Base-by-base conservation (phyloP, 2,888 invertebrate species). In the Elaeidobius kamerunicus region DNA sequence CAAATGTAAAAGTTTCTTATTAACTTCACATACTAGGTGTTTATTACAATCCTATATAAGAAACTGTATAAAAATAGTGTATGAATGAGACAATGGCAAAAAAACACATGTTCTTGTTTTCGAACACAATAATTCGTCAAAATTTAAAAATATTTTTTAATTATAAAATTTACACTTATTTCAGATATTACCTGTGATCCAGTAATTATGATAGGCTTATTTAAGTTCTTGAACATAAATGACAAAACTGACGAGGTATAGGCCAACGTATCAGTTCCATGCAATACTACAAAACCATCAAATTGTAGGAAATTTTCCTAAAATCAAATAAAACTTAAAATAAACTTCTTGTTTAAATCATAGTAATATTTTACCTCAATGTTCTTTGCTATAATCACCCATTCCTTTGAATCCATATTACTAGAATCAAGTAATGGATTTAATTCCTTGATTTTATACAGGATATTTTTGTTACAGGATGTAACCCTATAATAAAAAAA, bases 221-320 rank as follows among this genome's bases (percentile, higher is more conserved):
- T 91, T 1, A 97, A 81, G 65, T 93, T 88, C 70, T 96, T 94
- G 66, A 96, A 79, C 91, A 97, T 95, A 70, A 94, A 97, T 0
- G 95, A 95, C 1, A 97, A 75, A 0, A 95, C 95, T 0, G 95
- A 93, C 0, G 96, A 93, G 0, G 96, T 95, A 71, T 95, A 97
- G 7, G 92, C 85, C 61, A 97, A 77, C 0, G 97, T 97, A 69
- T 97, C 96, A 0, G 92, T 97, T 1, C 96, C 96, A 68, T 96
- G 96, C 0, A 97, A 79, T 1, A 97, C 80, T 0, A 97, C 91
- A 67, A 97, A 97, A 0, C 94, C 95, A 53, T 56, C 56, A 35
- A 56, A 56, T 19, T 52, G 49, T 6, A 49, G 23, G 35, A 49
- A 56, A 39, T 56, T 52, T 41, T 56, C 54, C 56, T 52, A 32